A percentile compares a stretch with the other conserved stretches of the same genome.
Conservation (phyloP, 2,888 invertebrate genomes). For the Augochlorella aurata region DNA sequence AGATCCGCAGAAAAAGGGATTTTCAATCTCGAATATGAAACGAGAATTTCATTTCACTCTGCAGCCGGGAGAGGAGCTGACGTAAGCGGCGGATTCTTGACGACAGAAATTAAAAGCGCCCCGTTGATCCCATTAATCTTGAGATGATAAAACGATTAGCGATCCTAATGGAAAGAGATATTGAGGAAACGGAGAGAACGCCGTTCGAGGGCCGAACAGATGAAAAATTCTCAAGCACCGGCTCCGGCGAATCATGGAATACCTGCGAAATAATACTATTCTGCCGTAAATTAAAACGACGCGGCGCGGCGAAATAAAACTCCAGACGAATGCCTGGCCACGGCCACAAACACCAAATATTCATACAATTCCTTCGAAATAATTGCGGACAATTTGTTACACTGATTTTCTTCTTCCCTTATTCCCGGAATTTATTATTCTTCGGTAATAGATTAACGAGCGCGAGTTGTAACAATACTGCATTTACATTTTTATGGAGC, state of each 20-base stretch:
- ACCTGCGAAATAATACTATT: slow-evolving; percentile 54
- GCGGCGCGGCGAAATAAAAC: slow-evolving; percentile 12
- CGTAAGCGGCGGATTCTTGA: slow-evolving; percentile 61
- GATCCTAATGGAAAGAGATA: slow-evolving; percentile 66
- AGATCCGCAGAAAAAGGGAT: slow-evolving; percentile 29
- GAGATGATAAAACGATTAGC: slow-evolving; percentile 70
- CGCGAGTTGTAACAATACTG: neutral
- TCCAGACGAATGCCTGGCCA: neutral
- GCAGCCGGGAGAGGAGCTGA: slow-evolving; percentile 52
- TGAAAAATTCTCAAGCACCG: slow-evolving; percentile 50
- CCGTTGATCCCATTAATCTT: slow-evolving; percentile 69
- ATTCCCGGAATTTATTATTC: neutral
- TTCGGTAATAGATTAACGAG: neutral
- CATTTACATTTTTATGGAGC: neutral
- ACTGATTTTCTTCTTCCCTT: neutral
- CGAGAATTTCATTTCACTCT: slow-evolving; percentile 57
- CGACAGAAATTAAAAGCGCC: slow-evolving; percentile 68
- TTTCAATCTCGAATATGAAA: slow-evolving; percentile 55
- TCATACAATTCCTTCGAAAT: slow-evolving; percentile 2
- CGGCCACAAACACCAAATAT: slow-evolving; percentile 7
- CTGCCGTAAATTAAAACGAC: slow-evolving; percentile 46
- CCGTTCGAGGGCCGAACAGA: slow-evolving; percentile 52
- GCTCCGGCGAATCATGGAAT: slow-evolving; percentile 38
- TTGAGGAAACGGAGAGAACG: slow-evolving; percentile 52
- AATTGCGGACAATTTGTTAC: neutral